Base-by-base conservation (phyloP, 2,888 invertebrate species). In the Drosophila suboccidentalis region DNA sequence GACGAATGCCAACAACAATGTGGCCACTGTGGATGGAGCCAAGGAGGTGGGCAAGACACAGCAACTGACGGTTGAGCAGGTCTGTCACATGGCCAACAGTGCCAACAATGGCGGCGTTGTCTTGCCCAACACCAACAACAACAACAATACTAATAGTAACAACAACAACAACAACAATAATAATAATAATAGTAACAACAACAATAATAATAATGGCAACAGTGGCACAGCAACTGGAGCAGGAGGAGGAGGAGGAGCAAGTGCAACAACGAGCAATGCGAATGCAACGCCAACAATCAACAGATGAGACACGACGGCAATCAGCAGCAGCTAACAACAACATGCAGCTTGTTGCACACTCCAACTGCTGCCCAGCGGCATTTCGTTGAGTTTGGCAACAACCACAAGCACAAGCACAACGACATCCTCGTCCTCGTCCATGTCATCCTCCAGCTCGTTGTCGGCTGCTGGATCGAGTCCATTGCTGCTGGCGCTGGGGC, bases 221-320 rank as follows among this genome's bases (percentile, higher is more conserved):
- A 29, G 29, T 36, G 46, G 53, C 15, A 51, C 69, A 51, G 66
- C 66, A 67, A 54, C 51, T 11, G 43, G 19, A 5, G 6, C 6
- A 58, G 58, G 57, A 72, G 65, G 64, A 76, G 59, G 65, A 76
- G 70, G 75, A 1, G 71, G 46, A 1, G 57, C 75, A 51, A 70
- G 66, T 60, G 83, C 80, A 15, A 75, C 82, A n/a, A 80, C 78
- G n/a, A 72, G 75, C 76, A 65, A 71, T 51, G 75, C 70, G 34
- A 82, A 69, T 66, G 77, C 78, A 64, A 82, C 87, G 72, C 89
- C 91, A 68, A 91, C 92, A 65, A 92, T 92, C 87, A 93, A 93
- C 82, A 93, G 93, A 92, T 93, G 93, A 93, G 92, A 92, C 91
- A 89, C 90, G 91, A 91, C 87, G 74, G 58, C 34, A 26, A 6